phyloP scores from a whole-genome alignment of 2,113 vertebrate species.

The Paratilapia polleni region DNA sequence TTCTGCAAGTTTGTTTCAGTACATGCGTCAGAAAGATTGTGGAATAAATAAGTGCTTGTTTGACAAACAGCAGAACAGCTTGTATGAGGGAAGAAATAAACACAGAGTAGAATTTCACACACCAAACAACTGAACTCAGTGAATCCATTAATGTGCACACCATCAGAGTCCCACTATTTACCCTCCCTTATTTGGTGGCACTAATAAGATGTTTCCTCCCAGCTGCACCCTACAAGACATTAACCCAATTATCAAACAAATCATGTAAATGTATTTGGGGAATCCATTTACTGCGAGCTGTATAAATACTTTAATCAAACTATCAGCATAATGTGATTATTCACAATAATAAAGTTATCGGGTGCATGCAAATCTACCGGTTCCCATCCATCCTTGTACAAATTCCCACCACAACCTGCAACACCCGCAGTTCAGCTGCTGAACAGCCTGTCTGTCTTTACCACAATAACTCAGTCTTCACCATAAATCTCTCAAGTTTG shows the following conservation, averaged over 20 bases:
- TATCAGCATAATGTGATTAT: slow-evolving; percentile 51
- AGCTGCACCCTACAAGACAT: slow-evolving; percentile 25
- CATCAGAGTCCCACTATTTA: background rate
- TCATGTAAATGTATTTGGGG: slow-evolving; percentile 39
- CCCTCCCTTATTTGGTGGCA: slow-evolving; percentile 11
- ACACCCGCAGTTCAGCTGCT: slow-evolving; percentile 42
- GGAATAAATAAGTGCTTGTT: background rate
- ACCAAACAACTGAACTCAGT: background rate
- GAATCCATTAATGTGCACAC: slow-evolving; percentile 6
- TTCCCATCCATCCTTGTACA: slow-evolving; percentile 33
- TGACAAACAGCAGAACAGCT: slow-evolving; percentile 1
- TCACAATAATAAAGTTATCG: slow-evolving; percentile 43
- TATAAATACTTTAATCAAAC: slow-evolving; percentile 58
- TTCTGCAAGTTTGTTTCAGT: background rate
- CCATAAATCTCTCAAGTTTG: slow-evolving; percentile 63
- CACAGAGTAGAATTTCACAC: background rate
- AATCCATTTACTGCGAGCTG: slow-evolving; percentile 48
- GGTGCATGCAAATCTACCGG: slow-evolving; percentile 13
- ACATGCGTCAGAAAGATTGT: background rate
- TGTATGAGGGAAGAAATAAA: background rate
- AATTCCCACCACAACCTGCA: background rate
- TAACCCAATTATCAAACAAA: slow-evolving; percentile 59
- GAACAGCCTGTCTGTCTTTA: slow-evolving; percentile 50
- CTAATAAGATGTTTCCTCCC: slow-evolving; percentile 47
- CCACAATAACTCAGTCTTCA: slow-evolving; percentile 50